Conservation (phyloP, 2,797 vertebrate genomes). For the Spea hammondii region DNA sequence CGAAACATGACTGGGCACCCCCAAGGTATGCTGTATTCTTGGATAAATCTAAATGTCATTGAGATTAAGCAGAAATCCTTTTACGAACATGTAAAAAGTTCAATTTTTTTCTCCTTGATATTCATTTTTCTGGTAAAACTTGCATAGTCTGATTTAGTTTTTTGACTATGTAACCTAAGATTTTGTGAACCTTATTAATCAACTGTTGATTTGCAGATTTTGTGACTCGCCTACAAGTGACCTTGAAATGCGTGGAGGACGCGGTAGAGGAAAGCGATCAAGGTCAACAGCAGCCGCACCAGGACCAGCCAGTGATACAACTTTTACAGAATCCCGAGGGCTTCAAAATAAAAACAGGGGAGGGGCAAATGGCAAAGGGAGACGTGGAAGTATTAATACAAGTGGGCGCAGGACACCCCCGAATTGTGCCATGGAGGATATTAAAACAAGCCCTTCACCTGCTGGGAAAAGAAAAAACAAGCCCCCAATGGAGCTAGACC, state of each 20-base stretch:
- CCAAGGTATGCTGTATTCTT: constrained; percentile 76
- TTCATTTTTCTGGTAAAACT: constrained; percentile 4
- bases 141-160: constrained; percentile 1
- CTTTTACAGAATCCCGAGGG: constrained; percentile 83
- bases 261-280: constrained; percentile 90
- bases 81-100: no score
- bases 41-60: background rate
- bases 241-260: constrained; percentile 87
- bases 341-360: constrained; percentile 89
- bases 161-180: background rate
- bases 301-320: constrained; percentile 75
- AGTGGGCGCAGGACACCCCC: constrained; percentile 85
- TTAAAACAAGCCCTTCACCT: constrained; percentile 81
- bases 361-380: constrained; percentile 86
- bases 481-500: constrained; percentile 86
- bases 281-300: constrained; percentile 71
- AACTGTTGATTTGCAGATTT: constrained; percentile 73
- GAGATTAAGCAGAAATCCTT: no score
- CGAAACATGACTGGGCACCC: constrained; percentile 98
- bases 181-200: constrained; percentile 39
- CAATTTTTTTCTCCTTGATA: no score
- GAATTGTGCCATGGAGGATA: constrained; percentile 87
- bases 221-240: constrained; percentile 96
- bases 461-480: constrained; percentile 89
- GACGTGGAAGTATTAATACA: constrained; percentile 88